Evolutionary conservation across 2,888 invertebrate genomes (phyloP).

Genomic region (Peribatodes rhomboidaria): DNA sequence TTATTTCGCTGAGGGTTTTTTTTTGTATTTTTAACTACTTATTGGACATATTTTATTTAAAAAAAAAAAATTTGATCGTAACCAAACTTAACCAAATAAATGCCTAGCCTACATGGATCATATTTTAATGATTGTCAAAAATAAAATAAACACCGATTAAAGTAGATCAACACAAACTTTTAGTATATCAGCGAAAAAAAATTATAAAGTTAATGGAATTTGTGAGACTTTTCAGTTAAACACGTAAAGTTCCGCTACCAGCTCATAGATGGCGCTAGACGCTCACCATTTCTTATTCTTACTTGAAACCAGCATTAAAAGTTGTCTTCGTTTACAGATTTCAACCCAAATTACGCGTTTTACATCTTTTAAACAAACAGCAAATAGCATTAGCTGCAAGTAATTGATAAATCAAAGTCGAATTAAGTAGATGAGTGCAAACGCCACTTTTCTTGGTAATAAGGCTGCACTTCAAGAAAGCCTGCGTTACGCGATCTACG

Average conservation of each 20-base stretch:
- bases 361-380: background rate
- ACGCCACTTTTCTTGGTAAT: background rate
- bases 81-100: too few relatives aligned
- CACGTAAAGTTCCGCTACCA: constrained; percentile 69
- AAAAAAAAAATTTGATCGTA: too few relatives aligned
- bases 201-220: background rate
- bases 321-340: background rate
- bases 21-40: too few relatives aligned
- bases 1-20: background rate
- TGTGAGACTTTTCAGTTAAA: background rate
- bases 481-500: background rate
- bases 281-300: constrained; percentile 34
- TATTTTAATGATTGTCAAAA: too few relatives aligned
- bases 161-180: background rate
- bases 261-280: constrained; percentile 73
- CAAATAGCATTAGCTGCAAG: background rate
- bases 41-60: too few relatives aligned
- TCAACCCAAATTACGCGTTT: background rate
- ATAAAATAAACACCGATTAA: too few relatives aligned
- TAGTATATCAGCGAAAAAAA: background rate
- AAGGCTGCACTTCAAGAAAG: background rate
- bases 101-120: too few relatives aligned
- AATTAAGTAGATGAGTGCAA: background rate
- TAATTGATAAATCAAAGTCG: background rate
- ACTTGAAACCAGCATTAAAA: background rate